A percentile compares a stretch with the other conserved stretches of the same genome.
Evolutionary conservation across 2,888 invertebrate species (phyloP).

Genomic region (Coleophora flavipennella): DNA sequence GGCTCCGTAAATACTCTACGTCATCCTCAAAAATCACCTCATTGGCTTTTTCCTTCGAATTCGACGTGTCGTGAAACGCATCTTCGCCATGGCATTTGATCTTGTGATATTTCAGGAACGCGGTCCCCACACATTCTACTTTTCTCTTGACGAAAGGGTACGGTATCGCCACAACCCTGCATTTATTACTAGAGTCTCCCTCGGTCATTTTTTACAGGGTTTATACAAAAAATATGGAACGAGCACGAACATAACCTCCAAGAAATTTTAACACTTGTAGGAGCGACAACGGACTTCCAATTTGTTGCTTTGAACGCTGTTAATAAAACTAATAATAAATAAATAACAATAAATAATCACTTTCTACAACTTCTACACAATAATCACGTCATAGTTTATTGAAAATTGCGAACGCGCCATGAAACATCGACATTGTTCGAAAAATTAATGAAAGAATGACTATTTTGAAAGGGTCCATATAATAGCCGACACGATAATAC

Average conservation of each 20-base stretch:
- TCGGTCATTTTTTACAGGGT: conserved; percentile 54
- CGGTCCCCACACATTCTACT: conserved; percentile 68
- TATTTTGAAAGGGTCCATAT: too few species aligned
- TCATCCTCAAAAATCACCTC: conserved; percentile 76
- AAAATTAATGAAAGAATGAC: conserved; percentile 2
- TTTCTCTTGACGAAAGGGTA: conserved; percentile 43
- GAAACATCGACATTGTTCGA: conserved; percentile 22
- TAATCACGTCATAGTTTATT: conserved; percentile 21
- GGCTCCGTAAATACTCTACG: conserved; percentile 85
- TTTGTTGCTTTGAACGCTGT: conserved; percentile 6
- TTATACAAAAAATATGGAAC: conserved; percentile 41
- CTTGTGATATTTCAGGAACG: conserved; percentile 63
- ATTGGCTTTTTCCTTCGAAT: conserved; percentile 54
- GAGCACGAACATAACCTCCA: conserved; percentile 62
- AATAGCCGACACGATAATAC: too few species aligned
- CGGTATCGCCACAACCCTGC: conserved; percentile 45
- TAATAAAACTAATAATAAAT: conserved; percentile 7
- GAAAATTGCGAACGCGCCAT: conserved; percentile 36
- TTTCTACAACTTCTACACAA: conserved; percentile 6
- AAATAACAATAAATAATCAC: conserved; percentile 17
- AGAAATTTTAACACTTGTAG: conserved; percentile 32
- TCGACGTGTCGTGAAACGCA: conserved; percentile 50
- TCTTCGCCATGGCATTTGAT: conserved; percentile 65
- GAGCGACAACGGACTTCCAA: conserved; percentile 5
- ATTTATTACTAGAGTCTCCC: conserved; percentile 35